Evolutionary conservation across 2,113 vertebrate species (phyloP).

Genomic region (Heteronetta atricapilla): DNA sequence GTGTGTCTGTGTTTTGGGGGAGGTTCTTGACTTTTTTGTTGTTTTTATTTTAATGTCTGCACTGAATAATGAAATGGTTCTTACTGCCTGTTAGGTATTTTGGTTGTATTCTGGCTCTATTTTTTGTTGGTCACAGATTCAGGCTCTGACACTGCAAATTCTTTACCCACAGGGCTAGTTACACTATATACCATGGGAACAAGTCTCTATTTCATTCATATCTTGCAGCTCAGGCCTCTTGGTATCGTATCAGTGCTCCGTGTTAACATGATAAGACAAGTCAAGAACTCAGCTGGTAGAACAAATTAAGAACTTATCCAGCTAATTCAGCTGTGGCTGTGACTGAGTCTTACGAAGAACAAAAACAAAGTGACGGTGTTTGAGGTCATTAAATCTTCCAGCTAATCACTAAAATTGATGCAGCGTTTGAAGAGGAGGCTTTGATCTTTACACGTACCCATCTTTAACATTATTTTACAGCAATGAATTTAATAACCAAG

Average conservation of each 20-base stretch:
- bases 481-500: background rate
- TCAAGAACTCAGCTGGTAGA: background rate
- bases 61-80: background rate
- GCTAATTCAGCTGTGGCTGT: background rate
- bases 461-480: slow-evolving; percentile 31
- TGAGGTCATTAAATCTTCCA: background rate
- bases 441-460: slow-evolving; percentile 24
- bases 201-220: background rate
- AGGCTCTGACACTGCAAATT: background rate
- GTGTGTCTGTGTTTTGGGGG: background rate
- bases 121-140: background rate
- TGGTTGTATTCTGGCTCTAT: background rate
- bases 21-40: background rate
- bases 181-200: background rate
- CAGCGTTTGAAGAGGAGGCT: slow-evolving; percentile 26
- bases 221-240: background rate
- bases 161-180: background rate
- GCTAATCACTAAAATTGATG: background rate
- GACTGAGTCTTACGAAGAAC: background rate
- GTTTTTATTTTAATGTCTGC: background rate
- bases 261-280: background rate
- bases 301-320: background rate
- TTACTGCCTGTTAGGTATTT: background rate
- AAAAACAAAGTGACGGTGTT: background rate
- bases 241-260: fast-evolving